Evolutionary conservation across 2,888 invertebrate genomes (phyloP), one percentile per base, ranked within the genome.

Genomic region (Dione vanillae): DNA sequence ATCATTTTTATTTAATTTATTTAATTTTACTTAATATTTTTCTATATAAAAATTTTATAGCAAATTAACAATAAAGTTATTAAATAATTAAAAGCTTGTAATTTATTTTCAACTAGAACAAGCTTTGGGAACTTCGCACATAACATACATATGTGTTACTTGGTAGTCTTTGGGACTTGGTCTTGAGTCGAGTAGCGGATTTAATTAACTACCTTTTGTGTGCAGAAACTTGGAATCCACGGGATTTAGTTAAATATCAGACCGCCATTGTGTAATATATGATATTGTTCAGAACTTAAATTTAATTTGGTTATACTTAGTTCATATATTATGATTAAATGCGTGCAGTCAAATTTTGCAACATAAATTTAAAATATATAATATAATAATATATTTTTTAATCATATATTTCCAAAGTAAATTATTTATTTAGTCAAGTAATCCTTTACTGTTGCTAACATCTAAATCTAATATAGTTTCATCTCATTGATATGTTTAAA

Each of bases 221-320:
- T 54, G 65, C 67, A 67, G 65, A 70, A 73, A 74, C 67, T 71
- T 70, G 45, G 41, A 51, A 71, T 64, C 12, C 40, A 52, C 69
- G 49, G n/a, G 70, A 73, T 73, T 75, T 85, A 87, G 82, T 83
- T 83, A 82, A 84, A 72, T 73, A 72, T 71, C 61, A 71, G 70
- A 68, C 69, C 71, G 56, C 59, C 52, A 65, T 72, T 69, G 68
- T 68, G 43, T 69, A 52, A 47, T 74, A 64, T 73, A 67, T 69
- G 70, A 73, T 73, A 69, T 65, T 70, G 73, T 71, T 64, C 66
- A 64, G 41, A 27, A 65, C 71, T 65, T 52, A 58, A 71, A 64
- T 69, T 64, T 65, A 43, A 65, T 62, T 70, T 67, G 51, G n/a
- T 27, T 20, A 2, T 61, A 20, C 59, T 59, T 14, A 59, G 59